Base-by-base conservation (phyloP, 2,888 invertebrate genomes). In the Lobophora halterata region DNA sequence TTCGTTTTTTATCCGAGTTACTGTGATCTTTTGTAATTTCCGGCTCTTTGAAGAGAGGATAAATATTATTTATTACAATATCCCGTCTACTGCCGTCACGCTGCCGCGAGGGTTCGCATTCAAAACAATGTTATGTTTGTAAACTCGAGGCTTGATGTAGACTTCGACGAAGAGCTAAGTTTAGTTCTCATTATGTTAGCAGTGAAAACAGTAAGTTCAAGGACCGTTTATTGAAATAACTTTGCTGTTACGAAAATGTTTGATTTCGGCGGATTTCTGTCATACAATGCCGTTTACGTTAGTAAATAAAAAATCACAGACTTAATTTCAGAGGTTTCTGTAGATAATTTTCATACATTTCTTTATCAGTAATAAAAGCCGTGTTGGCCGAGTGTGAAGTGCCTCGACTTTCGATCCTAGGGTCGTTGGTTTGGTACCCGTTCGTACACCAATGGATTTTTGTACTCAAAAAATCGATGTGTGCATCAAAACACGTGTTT, bases 1-100 rank as follows among this genome's bases (percentile, higher is more conserved):
- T 44, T 32, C 10, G 25, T 44, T 52, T 43, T 45, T 35, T 36
- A 35, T 42, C 34, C 30, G 41, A 14, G 38, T 40, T 45, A 27
- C 46, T 42, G 36, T 39, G 52, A 46, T 50, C 48, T 50, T 37
- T 46, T 40, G 54, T 50, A 66, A 65, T 63, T 60, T 64, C 65
- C 65, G 63, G 55, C 23, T 45, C 58, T 62, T 61, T 58, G 59
- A 48, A 41, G 34, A 32, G 37, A 42, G 40, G 36, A 50, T 46
- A 55, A 60, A 63, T 61, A 61, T 61, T 68, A 55, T 58, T 52
- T 55, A 27, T 47, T 39, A 55, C 54, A 50, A 55, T 55, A 61
- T 52, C 55, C 57, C 54, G 46, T 19, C 11, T 13, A 29, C 27
- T 29, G 10, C 10, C 27, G 10, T 10, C 9, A 17, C 8, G 7